Base-by-base conservation (phyloP, 2,113 vertebrate species). In the Polypterus bichir region DNA sequence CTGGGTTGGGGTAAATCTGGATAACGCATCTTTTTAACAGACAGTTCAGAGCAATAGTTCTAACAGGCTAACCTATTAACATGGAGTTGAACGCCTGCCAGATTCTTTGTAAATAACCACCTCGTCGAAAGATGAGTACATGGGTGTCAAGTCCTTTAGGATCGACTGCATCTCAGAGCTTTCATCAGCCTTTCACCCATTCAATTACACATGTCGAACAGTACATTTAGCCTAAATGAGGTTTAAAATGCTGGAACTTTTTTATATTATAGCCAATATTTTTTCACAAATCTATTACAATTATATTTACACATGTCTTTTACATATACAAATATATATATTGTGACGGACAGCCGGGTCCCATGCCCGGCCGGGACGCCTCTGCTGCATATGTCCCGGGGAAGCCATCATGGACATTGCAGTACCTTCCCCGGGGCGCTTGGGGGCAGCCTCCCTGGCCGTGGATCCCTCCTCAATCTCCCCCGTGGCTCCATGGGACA, bases 21-120 rank as follows among this genome's bases (percentile, higher is more conserved):
- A 88, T 83, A 90, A 83, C 73, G 82, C 88, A 91, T 96, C 89
- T 91, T 84, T 27, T 85, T 80, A 76, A 72, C 63, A 77, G 71
- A 66, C 71, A 64, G 72, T 64, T 46, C 58, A 52, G 46, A 8
- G 27, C 57, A 64, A 74, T 74, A 71, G 77, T 73, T 62, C 68
- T 73, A 76, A 74, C 76, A 80, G 83, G 75, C 69, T 80, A 70
- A 63, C 62, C 66, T 69, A 62, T 56, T 71, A 69, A 73, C 65
- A 44, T 70, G 75, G 74, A 76, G 67, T 64, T 76, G 79, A 77
- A 80, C 71, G 77, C 77, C 69, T 70, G 61, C 61, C 58, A 60
- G 57, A 54, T 60, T 55, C 8, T 9, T 63, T 48, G 64, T 63
- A 60, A 44, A 61, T 58, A 62, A 65, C 63, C 63, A 65, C 63